Base-by-base conservation (phyloP, 2,113 vertebrate species). In the Sinocyclocheilus grahami region DNA sequence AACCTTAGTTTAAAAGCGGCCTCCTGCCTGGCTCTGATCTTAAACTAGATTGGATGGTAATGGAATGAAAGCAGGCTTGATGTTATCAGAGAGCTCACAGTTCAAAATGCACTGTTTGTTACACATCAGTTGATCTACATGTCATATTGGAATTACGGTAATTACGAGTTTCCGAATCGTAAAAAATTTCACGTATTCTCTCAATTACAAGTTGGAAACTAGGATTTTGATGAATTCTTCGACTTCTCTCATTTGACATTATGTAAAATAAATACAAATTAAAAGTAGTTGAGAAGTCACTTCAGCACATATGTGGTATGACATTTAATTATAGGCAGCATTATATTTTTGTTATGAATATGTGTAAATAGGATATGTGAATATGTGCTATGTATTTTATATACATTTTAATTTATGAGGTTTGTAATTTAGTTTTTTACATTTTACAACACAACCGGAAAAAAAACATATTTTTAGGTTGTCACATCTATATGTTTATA, bases 1-100 rank as follows among this genome's bases (percentile, higher is more conserved):
- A 96, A 95, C 93, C 95, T 96, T 92, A 95, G 95, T 94, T 97
- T 96, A 96, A 90, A 96, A 94, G 93, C 94, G 94, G 94, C 94
- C 93, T 93, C 93, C 93, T 95, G 95, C 94, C 94, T 96, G 93
- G 93, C 95, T 96, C 92, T 88, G 88, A 93, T 92, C 93, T 91
- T 90, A 92, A 92, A 95, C 93, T 89, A 90, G 93, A 92, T 93
- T 93, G 92, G 95, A 93, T 94, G 94, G 86, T 91, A 92, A 93
- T 93, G 92, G 94, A 91, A 92, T 71, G 86, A 82, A 72, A 79
- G 81, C 58, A 67, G 0, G n/a, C 80, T 58, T 46, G 63, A 67
- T 82, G n/a, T 69, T 83, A 83, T 71, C 65, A 83, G 39, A 83
- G 27, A 71, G 65, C 65, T 83, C 24, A 55, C 46, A 71, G 81